Percentiles rank a stretch among this genome's conserved stretches.
Conservation (phyloP, 2,113 vertebrate genomes). For the Microcebus murinus region DNA sequence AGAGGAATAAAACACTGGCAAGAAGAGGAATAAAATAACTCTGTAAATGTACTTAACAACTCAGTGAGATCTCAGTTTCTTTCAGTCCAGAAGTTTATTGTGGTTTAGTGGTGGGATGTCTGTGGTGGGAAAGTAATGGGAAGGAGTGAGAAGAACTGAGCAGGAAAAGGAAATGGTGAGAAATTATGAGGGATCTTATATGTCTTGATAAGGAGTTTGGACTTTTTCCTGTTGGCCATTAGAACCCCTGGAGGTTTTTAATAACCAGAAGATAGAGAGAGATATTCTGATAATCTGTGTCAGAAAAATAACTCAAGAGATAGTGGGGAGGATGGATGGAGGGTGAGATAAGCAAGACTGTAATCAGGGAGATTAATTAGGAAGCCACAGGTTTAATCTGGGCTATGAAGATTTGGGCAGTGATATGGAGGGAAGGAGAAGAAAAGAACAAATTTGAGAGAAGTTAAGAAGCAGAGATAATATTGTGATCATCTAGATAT, state of each 20-base stretch:
- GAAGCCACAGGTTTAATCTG: neutral
- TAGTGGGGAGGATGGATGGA: neutral
- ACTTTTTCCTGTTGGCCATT: neutral
- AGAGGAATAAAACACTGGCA: neutral
- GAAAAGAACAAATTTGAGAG: neutral
- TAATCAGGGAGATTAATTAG: neutral
- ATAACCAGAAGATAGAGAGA: neutral
- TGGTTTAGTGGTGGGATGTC: neutral
- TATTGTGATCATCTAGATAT: neutral
- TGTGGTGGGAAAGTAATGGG: neutral
- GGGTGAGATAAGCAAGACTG: neutral
- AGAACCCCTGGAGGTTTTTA: conserved; percentile 15
- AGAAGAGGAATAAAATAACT: neutral
- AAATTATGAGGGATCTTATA: neutral
- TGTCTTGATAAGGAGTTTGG: neutral
- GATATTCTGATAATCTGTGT: neutral
- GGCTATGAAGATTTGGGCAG: neutral
- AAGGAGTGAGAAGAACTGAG: neutral
- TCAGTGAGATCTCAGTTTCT: neutral
- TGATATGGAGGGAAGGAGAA: neutral
- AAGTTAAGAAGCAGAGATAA: neutral
- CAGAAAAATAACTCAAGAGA: conserved; percentile 19
- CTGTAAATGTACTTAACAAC: neutral
- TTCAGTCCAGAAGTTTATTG: neutral
- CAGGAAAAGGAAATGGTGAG: neutral